Evolutionary conservation across 2,113 vertebrate genomes (phyloP).

Genomic region (Limanda limanda): DNA sequence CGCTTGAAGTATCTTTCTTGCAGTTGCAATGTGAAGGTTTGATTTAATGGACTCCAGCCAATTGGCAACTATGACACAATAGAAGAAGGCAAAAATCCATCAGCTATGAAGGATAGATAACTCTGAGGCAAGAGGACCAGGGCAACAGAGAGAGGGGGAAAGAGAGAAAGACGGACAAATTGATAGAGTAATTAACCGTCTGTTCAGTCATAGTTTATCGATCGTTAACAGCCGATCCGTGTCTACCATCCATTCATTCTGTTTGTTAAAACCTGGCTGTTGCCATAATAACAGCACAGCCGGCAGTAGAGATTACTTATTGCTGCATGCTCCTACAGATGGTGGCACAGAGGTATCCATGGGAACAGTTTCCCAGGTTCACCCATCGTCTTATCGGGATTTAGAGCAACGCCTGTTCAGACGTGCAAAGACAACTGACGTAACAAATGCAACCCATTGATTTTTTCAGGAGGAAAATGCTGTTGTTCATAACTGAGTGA

Average conservation of each 20-base stretch:
- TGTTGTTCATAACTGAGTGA: not conserved
- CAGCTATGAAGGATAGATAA: not conserved
- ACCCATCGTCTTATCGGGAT: slow-evolving; percentile 22
- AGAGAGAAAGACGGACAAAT: not conserved
- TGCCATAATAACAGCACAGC: slow-evolving; percentile 62
- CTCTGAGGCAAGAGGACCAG: not conserved
- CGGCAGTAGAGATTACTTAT: slow-evolving; percentile 37
- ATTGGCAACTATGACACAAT: not conserved
- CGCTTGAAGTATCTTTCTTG: slow-evolving; percentile 8
- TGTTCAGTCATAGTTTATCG: slow-evolving; percentile 16
- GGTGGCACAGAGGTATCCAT: slow-evolving; percentile 42
- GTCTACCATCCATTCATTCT: slow-evolving; percentile 7
- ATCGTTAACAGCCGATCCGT: not conserved
- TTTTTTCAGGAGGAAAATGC: slow-evolving; percentile 19
- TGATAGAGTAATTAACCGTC: not conserved
- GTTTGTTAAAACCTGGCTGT: slow-evolving; percentile 37
- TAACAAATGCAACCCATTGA: slow-evolving; percentile 28
- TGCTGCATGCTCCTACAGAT: slow-evolving; percentile 25
- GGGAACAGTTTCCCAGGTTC: slow-evolving; percentile 32
- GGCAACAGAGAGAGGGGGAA: too few relatives aligned
- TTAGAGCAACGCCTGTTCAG: slow-evolving; percentile 19
- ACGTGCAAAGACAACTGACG: slow-evolving; percentile 5
- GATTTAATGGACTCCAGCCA: not conserved
- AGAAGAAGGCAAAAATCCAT: too few relatives aligned
- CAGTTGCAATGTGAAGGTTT: slow-evolving; percentile 2